A percentile compares a stretch with the other conserved stretches of the same genome.
These are phyloP conservation scores for Vultur gryphus DNA, from an alignment of 2,797 vertebrate genomes.

Conservation along the genomic window DNA sequence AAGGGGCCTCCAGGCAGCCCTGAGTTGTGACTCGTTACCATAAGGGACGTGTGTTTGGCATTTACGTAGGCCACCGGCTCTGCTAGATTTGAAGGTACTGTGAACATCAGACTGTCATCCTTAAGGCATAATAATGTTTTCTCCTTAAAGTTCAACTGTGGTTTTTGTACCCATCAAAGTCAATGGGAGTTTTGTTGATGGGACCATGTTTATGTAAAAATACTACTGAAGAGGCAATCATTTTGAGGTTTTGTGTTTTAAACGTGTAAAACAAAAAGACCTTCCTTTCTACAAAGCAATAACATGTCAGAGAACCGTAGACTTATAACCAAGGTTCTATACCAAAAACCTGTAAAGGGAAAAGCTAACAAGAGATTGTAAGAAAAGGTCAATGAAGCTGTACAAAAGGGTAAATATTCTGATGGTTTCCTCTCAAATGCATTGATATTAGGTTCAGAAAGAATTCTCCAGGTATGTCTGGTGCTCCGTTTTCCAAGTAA, in stretches of 20 bases:
- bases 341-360: conserved; percentile 32
- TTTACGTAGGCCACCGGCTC: neutral
- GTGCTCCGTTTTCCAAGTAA: conserved; percentile 23
- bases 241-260: neutral
- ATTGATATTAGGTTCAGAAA: conserved; percentile 36
- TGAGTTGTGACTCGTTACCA: neutral
- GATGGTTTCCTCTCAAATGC: conserved; percentile 36
- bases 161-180: neutral
- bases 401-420: conserved; percentile 54
- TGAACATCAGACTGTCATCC: neutral
- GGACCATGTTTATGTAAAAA: neutral
- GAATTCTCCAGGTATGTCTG: conserved; percentile 27
- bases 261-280: neutral
- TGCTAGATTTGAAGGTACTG: neutral
- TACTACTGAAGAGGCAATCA: neutral
- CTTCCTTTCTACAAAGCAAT: neutral
- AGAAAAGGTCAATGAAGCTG: conserved; percentile 42
- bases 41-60: neutral
- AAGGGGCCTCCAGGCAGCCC: neutral
- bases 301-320: neutral
- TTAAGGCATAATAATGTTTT: neutral
- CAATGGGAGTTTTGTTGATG: neutral
- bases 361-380: conserved; percentile 44
- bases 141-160: neutral
- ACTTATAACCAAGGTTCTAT: conserved; percentile 41